Percentiles rank a stretch among this genome's conserved stretches.
These are phyloP conservation scores for Lophius americanus DNA, from an alignment of 2,797 vertebrate species.

Conservation along the genomic window DNA sequence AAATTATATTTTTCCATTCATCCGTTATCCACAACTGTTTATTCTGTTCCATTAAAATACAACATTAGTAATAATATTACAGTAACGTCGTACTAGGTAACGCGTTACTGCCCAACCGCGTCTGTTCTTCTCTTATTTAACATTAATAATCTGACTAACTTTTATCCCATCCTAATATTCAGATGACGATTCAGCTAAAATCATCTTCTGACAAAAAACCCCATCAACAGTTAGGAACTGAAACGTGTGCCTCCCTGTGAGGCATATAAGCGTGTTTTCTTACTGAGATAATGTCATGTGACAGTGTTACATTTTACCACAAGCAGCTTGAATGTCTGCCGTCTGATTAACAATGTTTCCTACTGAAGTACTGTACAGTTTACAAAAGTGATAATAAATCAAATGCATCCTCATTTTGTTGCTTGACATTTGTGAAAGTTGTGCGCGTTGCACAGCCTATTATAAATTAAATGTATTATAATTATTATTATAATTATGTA, in stretches of 20 bases:
- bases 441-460: neutral
- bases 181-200: constrained; percentile 1
- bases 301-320: neutral
- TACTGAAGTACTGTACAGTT: constrained; percentile 2
- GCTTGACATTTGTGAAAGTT: neutral
- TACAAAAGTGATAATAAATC: constrained; percentile 8
- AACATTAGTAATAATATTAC: too few species aligned
- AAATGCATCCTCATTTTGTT: neutral
- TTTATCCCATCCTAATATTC: neutral
- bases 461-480: too few species aligned
- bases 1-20: too few species aligned
- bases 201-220: too few species aligned
- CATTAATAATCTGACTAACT: too few species aligned
- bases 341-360: constrained; percentile 8
- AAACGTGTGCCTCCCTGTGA: neutral
- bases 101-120: too few species aligned
- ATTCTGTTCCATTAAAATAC: too few species aligned
- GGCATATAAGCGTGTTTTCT: neutral
- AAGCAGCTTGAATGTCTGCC: neutral
- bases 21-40: too few species aligned
- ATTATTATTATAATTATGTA: too few species aligned
- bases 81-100: too few species aligned
- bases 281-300: neutral
- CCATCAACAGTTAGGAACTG: too few species aligned
- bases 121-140: too few species aligned